Evolutionary conservation across 2,113 vertebrate genomes (phyloP).

Genomic region (Ceuthmochares aereus): DNA sequence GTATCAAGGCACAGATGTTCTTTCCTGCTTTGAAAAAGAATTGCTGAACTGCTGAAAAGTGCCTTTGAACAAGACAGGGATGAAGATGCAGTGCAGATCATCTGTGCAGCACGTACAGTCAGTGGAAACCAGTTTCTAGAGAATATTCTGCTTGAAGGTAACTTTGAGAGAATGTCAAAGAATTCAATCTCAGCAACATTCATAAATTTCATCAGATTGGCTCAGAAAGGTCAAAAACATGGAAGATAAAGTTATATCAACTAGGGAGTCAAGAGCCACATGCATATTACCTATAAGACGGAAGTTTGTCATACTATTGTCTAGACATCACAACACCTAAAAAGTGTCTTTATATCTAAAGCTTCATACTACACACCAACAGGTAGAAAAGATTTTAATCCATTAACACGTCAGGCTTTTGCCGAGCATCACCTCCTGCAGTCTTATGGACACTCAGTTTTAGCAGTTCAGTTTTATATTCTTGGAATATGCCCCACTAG

Average conservation of each 20-base stretch:
- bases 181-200: not conserved
- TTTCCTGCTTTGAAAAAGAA: constrained; percentile 36
- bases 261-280: not conserved
- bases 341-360: not conserved
- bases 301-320: not conserved
- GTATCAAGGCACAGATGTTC: constrained; percentile 33
- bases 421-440: not conserved
- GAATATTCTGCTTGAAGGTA: constrained; percentile 5
- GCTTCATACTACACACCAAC: not conserved
- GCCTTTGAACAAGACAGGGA: constrained; percentile 45
- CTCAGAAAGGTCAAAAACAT: not conserved
- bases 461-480: not conserved
- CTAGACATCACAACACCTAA: not conserved
- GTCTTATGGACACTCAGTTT: not conserved
- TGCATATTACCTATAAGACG: not conserved
- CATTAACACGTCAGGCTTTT: not conserved
- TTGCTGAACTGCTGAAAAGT: constrained; percentile 42
- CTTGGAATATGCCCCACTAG: not conserved
- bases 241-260: not conserved
- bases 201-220: not conserved
- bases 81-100: not conserved
- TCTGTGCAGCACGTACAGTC: not conserved
- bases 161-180: constrained; percentile 46
- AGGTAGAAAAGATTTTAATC: not conserved
- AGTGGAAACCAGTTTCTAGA: not conserved